Percentiles rank a stretch among this genome's conserved stretches.
These are phyloP conservation scores for Anas georgica DNA, from an alignment of 2,797 vertebrate species.

Conservation along the genomic window DNA sequence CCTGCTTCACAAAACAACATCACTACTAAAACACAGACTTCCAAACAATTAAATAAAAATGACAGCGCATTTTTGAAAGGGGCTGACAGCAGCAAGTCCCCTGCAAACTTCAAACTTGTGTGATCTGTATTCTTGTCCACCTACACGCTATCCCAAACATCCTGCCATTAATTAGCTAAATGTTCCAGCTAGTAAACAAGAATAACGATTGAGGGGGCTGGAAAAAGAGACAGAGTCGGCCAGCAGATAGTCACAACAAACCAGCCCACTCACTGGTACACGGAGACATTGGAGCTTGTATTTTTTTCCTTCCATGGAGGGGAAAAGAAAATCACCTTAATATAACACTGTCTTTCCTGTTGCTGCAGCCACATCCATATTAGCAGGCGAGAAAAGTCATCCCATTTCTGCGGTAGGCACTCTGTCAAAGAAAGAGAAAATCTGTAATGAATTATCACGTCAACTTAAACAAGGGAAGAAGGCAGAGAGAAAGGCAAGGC, in stretches of 20 bases:
- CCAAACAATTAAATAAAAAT: slow-evolving; percentile 49
- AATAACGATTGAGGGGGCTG: slow-evolving; percentile 72
- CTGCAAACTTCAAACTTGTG: slow-evolving; percentile 70
- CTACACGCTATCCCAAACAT: slow-evolving; percentile 81
- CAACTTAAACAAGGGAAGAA: slow-evolving; percentile 73
- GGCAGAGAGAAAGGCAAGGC: slow-evolving; percentile 69
- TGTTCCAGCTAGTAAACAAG: slow-evolving; percentile 79
- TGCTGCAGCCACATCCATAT: slow-evolving; percentile 63
- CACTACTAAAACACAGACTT: slow-evolving; percentile 44
- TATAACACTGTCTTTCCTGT: slow-evolving; percentile 65
- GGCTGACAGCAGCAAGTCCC: slow-evolving; percentile 64
- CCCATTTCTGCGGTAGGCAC: slow-evolving; percentile 87
- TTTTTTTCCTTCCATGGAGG: neutral
- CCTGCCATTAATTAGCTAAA: slow-evolving; percentile 84
- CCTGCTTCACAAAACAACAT: slow-evolving; percentile 45
- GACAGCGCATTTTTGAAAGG: slow-evolving; percentile 43
- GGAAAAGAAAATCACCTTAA: slow-evolving; percentile 70
- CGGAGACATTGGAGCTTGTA: slow-evolving; percentile 20
- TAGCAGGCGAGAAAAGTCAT: slow-evolving; percentile 94
- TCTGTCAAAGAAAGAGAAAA: slow-evolving; percentile 84
- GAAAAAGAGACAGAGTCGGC: slow-evolving; percentile 73
- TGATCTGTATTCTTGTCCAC: slow-evolving; percentile 78
- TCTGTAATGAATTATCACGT: slow-evolving; percentile 85
- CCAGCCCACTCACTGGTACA: slow-evolving; percentile 67
- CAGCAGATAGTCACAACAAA: slow-evolving; percentile 77